Conservation (phyloP, 2,888 invertebrate genomes). For the Mantis religiosa region DNA sequence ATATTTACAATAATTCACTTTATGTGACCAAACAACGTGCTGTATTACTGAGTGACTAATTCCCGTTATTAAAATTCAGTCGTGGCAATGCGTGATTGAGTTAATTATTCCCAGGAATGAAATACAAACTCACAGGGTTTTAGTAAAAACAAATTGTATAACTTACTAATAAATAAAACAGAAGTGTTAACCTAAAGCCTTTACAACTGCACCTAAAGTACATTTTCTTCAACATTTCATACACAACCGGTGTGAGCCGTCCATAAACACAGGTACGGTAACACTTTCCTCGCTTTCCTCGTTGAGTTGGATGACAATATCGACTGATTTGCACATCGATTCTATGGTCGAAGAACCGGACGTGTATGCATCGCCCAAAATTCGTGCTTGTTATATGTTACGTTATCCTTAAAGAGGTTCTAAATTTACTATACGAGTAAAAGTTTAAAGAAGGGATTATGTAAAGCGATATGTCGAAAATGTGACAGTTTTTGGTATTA, state of each 20-base stretch:
- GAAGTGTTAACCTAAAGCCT: constrained; percentile 32
- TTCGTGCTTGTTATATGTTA: not conserved
- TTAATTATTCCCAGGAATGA: not conserved
- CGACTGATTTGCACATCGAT: not conserved
- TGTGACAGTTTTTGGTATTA: too few species aligned
- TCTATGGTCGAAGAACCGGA: not conserved
- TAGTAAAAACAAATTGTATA: not conserved
- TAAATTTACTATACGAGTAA: not conserved
- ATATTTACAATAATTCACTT: too few species aligned
- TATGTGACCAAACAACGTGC: too few species aligned
- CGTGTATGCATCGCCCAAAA: not conserved
- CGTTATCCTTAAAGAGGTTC: too few species aligned
- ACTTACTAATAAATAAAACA: constrained; percentile 35
- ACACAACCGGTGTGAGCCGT: constrained; percentile 14
- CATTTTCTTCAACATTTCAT: constrained; percentile 19
- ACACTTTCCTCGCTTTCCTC: not conserved
- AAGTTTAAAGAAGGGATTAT: not conserved
- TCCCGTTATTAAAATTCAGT: not conserved
- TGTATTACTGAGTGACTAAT: not conserved
- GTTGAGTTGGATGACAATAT: not conserved
- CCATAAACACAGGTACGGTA: not conserved
- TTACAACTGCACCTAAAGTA: constrained; percentile 9
- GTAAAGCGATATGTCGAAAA: too few species aligned
- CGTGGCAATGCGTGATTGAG: not conserved
- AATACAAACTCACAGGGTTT: not conserved